These are phyloP conservation scores for Oscheius sp. DNA, from an alignment of 2,888 invertebrate species.

Conservation along the genomic window DNA sequence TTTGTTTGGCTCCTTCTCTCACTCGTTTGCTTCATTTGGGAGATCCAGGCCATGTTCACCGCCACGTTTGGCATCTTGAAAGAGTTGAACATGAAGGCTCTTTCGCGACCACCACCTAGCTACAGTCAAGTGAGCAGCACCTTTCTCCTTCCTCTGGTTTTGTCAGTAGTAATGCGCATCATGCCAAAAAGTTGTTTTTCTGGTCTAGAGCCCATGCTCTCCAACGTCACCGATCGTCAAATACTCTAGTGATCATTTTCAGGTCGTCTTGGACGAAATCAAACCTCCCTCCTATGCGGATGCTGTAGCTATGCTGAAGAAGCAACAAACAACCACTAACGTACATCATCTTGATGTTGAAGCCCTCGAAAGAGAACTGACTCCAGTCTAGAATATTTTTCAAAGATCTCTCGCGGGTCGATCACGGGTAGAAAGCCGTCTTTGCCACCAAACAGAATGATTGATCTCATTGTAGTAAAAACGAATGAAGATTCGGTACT, in stretches of 20 bases:
- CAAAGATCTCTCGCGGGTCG: background rate
- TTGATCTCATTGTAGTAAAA: background rate
- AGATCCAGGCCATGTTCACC: slow-evolving; percentile 56
- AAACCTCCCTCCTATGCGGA: slow-evolving; percentile 23
- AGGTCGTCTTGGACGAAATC: slow-evolving; percentile 14
- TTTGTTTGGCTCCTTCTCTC: slow-evolving; percentile 52
- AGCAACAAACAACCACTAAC: background rate
- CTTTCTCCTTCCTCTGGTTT: background rate
- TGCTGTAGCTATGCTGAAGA: slow-evolving; percentile 21
- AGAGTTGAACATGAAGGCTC: slow-evolving; percentile 47
- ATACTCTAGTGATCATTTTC: background rate
- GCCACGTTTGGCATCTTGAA: slow-evolving; percentile 54
- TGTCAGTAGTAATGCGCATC: background rate
- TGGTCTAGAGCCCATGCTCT: slow-evolving; percentile 11
- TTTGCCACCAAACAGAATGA: slow-evolving; percentile 1
- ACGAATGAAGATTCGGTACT: slow-evolving; percentile 13
- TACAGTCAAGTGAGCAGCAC: slow-evolving; percentile 46
- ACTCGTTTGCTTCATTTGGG: slow-evolving; percentile 50
- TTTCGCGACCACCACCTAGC: slow-evolving; percentile 51
- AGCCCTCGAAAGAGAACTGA: background rate
- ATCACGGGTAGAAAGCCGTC: slow-evolving; percentile 21
- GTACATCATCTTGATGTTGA: slow-evolving; percentile 13
- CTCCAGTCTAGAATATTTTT: slow-evolving; percentile 10
- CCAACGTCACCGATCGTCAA: slow-evolving; percentile 18
- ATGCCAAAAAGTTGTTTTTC: background rate